These are phyloP conservation scores for Drosophila diplacantha DNA, from an alignment of 2,888 invertebrate species.

Conservation along the genomic window DNA sequence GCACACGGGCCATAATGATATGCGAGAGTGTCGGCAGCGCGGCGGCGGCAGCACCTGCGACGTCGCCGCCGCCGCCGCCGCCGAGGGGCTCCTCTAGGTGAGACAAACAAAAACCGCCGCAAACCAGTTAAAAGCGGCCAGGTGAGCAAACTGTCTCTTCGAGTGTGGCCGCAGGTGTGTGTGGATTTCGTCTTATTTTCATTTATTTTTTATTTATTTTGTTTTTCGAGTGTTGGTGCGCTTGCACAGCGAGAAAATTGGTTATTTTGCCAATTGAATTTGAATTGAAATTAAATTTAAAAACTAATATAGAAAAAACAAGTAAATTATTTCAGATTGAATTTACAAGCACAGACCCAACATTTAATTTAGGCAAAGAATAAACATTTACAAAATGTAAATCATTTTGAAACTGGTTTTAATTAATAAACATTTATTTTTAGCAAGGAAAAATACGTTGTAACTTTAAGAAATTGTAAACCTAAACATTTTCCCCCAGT, in stretches of 20 bases:
- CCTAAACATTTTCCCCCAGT: neutral
- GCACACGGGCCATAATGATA: constrained; percentile 38
- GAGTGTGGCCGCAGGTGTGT: constrained; percentile 41
- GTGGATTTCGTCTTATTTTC: constrained; percentile 7
- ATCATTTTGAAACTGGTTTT: no score
- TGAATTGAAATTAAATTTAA: neutral
- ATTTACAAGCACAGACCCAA: neutral
- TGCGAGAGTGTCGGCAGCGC: constrained; percentile 32
- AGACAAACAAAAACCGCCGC: constrained; percentile 51
- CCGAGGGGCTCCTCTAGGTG: constrained; percentile 6
- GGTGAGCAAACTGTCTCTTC: constrained; percentile 25
- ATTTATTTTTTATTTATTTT: constrained; percentile 8
- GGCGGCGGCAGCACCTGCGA: constrained; percentile 5
- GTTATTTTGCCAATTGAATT: neutral
- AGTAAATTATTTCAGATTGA: no score
- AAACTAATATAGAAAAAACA: neutral
- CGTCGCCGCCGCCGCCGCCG: neutral
- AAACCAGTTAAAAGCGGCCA: constrained; percentile 68
- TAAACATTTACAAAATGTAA: no score
- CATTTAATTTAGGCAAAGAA: no score
- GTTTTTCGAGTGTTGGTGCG: constrained; percentile 4
- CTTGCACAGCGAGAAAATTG: neutral
- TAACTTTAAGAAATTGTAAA: neutral
- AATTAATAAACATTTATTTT: no score
- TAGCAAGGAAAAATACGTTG: neutral